These are phyloP conservation scores for Baryphthengus martii DNA, from an alignment of 2,113 vertebrate genomes.

Conservation along the genomic window DNA sequence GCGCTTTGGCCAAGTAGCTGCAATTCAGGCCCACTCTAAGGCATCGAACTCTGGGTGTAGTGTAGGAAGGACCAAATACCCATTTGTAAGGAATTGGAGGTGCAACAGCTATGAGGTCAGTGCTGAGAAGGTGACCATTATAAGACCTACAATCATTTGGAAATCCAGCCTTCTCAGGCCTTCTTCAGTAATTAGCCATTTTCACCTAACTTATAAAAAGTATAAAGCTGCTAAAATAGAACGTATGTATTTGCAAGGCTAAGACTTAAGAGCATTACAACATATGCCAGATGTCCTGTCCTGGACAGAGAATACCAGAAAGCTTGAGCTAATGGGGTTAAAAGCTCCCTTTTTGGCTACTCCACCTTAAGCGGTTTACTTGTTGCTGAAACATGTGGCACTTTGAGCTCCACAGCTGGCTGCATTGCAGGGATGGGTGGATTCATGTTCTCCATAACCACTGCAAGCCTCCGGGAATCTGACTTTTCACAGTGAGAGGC, in stretches of 20 bases:
- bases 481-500: not conserved
- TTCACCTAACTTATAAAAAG: not conserved
- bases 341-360: not conserved
- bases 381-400: not conserved
- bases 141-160: fast-evolving
- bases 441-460: not conserved
- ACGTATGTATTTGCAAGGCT: not conserved
- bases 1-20: not conserved
- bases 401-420: not conserved
- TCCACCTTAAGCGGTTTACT: not conserved
- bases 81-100: not conserved
- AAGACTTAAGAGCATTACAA: not conserved
- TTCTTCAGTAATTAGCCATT: not conserved
- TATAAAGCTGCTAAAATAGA: not conserved
- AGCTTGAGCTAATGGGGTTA: not conserved
- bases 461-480: not conserved
- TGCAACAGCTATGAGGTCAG: not conserved
- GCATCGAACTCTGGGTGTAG: fast-evolving
- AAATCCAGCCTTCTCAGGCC: not conserved
- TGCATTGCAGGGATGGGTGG: not conserved
- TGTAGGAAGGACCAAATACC: not conserved
- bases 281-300: not conserved
- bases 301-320: not conserved
- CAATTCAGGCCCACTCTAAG: not conserved
- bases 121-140: not conserved